Evolutionary conservation across 2,113 vertebrate species (phyloP).

Genomic region (Eclectus roratus): DNA sequence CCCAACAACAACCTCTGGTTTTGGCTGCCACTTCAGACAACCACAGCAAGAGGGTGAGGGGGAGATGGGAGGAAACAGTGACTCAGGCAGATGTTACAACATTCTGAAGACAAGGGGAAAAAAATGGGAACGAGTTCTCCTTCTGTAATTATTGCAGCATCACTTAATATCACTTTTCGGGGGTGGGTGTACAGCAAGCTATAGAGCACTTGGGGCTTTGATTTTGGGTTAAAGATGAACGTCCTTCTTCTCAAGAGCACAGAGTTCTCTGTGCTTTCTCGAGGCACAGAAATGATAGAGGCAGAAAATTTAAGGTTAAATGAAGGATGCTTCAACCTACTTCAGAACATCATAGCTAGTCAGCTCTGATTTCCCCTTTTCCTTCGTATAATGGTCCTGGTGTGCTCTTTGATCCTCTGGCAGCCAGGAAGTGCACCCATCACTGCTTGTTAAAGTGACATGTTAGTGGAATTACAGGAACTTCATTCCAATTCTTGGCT

Average conservation of each 20-base stretch:
- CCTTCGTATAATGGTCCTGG: background rate
- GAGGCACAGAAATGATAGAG: background rate
- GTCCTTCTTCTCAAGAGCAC: background rate
- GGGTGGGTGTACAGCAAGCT: background rate
- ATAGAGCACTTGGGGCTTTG: background rate
- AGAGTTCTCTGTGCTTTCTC: background rate
- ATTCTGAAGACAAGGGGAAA: background rate
- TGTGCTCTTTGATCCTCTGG: background rate
- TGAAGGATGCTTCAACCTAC: background rate
- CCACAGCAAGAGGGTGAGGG: background rate
- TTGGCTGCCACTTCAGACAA: background rate
- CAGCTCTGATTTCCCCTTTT: background rate
- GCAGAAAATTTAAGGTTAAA: background rate
- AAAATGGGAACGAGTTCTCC: background rate
- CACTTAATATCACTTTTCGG: background rate
- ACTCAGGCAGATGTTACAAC: background rate
- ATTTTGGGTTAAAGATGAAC: background rate
- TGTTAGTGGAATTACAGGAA: constrained; percentile 31
- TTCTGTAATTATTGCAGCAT: background rate
- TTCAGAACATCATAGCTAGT: background rate
- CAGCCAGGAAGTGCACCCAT: background rate
- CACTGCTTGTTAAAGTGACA: constrained; percentile 11
- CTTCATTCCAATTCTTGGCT: background rate
- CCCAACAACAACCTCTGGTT: background rate
- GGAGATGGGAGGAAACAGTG: background rate